Base-by-base conservation (phyloP, 1,140 invertebrate species). In the Agrilus planipennis region DNA sequence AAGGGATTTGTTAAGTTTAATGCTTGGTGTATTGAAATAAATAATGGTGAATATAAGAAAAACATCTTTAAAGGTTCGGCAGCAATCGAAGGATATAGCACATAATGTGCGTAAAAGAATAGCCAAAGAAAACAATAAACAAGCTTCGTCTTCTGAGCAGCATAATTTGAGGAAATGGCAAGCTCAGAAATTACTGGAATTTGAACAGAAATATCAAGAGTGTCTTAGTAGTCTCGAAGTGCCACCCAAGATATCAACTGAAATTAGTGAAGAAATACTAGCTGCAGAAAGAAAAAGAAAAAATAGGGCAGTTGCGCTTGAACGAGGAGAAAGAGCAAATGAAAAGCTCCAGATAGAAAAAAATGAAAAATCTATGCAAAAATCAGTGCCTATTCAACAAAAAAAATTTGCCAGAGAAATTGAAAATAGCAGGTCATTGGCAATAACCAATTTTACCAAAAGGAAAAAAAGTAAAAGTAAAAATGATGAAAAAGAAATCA, bases 21-120 rank as follows among this genome's bases (percentile, higher is more conserved):
- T n/a, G n/a, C n/a, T n/a, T n/a, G n/a, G 25, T 47, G 17, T 15
- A 31, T 21, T 41, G 34, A 34, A 27, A 20, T 15, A 37, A 28
- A 27, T 34, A 14, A 41, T 47, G 45, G 41, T 38, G 18, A 31
- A 44, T 20, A 18, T 43, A 15, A 19, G 17, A n/a, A n/a, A n/a
- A n/a, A 36, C 17, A 20, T 6, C 7, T 28, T 46, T 32, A 11
- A 31, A 70, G 68, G 70, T 72, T 25, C 58, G 69, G 21, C 65
- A 73, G 39, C 69, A 73, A 47, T 69, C 68, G 0, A 71, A 69
- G 54, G 64, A 69, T 42, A 62, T 69, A 39, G 66, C 70, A 17
- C 62, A 61, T 40, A 54, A 57, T 45, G 51, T 72, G 42, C 45
- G 69, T 9, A 65, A 71, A 32, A 58, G 61, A 45, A 63, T 64